Base-by-base conservation (phyloP, 2,113 vertebrate genomes). In the Crotalus helleri region DNA sequence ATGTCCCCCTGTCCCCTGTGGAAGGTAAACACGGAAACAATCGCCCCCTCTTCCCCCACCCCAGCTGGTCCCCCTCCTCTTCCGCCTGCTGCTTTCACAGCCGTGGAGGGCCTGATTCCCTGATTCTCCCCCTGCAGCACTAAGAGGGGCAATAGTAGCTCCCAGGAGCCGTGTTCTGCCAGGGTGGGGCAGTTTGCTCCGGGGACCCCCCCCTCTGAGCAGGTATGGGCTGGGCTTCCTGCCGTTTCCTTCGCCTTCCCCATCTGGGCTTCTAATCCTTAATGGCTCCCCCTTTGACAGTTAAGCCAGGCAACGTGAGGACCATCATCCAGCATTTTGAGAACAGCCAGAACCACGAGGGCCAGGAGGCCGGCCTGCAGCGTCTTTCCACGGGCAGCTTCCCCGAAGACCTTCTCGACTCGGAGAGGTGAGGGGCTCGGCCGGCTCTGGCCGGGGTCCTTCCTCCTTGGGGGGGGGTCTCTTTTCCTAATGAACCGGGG, bases 241-340 rank as follows among this genome's bases (percentile, higher is more conserved):
- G 39, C 39, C 39, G 39, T 39, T 39, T 39, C 39, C 23, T 61
- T 24, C 59, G 9, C 9, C 26, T 61, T 61, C 59, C 59, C 59
- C 59, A 26, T 3, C 24, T 2, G 23, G 61, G 11, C 26, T 69
- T 69, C 61, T 69, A 15, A 5, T 26, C 44, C 92, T 92, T 94
- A 21, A 0, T 0, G 3, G 23, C 51, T 55, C 23, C 64, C 24
- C 0, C 0, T 39, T 39, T 49, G 26, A 89, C 95, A 98, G 99
- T 99, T 93, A 99, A 98, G 94, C 97, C 98, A 0, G 98, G 99
- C 89, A 99, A 96, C 0, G 99, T 99, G 95, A 97, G 98, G 92
- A 99, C 99, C 97, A 99, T 99, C 94, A 99, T 99, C 88, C 98
- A 99, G 97, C 99, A 99, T 97, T 99, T 99, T 96, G 99, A 99